These are phyloP conservation scores for Anthonomus grandis DNA, from an alignment of 1,140 invertebrate species.

Conservation along the genomic window DNA sequence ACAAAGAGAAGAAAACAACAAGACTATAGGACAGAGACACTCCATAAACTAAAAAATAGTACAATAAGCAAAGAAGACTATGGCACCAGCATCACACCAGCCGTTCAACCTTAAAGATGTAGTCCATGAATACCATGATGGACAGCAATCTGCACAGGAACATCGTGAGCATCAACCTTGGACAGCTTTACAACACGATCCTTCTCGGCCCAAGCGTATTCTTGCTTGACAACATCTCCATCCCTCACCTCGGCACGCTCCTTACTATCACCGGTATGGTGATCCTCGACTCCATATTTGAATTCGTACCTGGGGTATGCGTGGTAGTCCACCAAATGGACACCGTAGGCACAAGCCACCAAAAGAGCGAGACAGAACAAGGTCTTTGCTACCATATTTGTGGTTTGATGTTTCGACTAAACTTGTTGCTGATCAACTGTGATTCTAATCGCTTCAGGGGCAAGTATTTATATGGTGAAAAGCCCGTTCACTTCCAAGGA, in stretches of 20 bases:
- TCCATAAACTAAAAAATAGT: conserved; percentile 4
- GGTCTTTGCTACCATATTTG: conserved; percentile 10
- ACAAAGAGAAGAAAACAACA: neutral
- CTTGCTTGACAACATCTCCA: conserved; percentile 60
- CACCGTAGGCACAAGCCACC: conserved; percentile 10
- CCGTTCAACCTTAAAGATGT: neutral
- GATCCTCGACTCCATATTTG: conserved; percentile 56
- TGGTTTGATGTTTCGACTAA: neutral
- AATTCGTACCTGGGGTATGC: conserved; percentile 54
- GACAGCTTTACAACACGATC: conserved; percentile 20
- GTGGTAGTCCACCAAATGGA: conserved; percentile 38
- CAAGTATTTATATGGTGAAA: conserved; percentile 2
- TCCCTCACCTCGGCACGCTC: conserved; percentile 56
- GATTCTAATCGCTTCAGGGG: neutral
- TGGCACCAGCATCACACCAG: conserved; percentile 2
- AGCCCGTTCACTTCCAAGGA: conserved; percentile 6
- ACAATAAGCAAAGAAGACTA: neutral
- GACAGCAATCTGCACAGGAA: conserved; percentile 6
- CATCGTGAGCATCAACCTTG: conserved; percentile 16
- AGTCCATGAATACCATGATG: too few species aligned
- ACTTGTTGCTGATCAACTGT: conserved; percentile 6
- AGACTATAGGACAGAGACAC: conserved; percentile 1
- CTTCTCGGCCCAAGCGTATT: conserved; percentile 20
- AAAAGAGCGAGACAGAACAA: conserved; percentile 8
- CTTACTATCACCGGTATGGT: conserved; percentile 57